Evolutionary conservation across 1,140 invertebrate genomes (phyloP).

Genomic region (Zaprionus lachaisei): DNA sequence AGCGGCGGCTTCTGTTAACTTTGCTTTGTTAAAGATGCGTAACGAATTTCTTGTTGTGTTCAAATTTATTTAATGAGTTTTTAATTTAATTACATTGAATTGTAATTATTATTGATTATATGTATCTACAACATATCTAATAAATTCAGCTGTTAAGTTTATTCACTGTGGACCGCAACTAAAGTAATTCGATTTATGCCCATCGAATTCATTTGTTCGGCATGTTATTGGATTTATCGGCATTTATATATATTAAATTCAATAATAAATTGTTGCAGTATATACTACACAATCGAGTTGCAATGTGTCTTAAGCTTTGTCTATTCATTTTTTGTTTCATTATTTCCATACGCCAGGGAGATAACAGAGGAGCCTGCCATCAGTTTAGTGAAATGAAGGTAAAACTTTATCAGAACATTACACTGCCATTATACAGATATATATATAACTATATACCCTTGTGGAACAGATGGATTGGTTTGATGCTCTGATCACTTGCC

Average conservation of each 20-base stretch:
- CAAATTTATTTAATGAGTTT: background rate
- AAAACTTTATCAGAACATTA: background rate
- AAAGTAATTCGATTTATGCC: background rate
- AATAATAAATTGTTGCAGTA: background rate
- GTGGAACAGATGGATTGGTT: constrained; percentile 28
- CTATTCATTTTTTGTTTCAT: background rate
- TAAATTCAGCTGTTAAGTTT: background rate
- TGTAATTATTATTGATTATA: background rate
- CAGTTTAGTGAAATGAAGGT: constrained; percentile 34
- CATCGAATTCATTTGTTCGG: constrained; percentile 1
- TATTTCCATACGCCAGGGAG: background rate
- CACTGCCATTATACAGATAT: background rate
- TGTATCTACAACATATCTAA: no score
- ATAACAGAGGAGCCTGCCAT: constrained; percentile 25
- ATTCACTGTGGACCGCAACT: background rate
- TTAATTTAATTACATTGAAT: background rate
- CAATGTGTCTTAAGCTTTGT: constrained; percentile 15
- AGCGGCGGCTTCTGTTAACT: background rate
- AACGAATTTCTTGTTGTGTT: background rate
- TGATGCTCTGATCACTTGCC: constrained; percentile 30
- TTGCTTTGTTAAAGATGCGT: background rate
- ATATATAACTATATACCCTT: background rate
- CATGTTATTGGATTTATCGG: background rate
- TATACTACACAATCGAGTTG: background rate
- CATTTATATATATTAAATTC: background rate